A percentile compares a stretch with the other conserved stretches of the same genome.
phyloP scores from a whole-genome alignment of 2,113 vertebrate species.

The Scalopus aquaticus region DNA sequence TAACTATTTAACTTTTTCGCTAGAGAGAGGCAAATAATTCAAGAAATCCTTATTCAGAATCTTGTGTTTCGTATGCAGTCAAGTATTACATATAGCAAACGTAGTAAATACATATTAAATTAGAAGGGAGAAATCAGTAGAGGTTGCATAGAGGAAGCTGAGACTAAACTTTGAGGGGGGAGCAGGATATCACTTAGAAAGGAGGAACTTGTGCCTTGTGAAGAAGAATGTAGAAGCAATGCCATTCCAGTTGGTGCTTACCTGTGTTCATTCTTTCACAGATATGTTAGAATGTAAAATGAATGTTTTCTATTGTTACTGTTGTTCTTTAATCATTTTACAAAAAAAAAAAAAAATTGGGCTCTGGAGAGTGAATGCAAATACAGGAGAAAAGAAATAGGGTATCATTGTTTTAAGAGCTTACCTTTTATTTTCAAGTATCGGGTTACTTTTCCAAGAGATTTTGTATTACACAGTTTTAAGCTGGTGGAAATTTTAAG shows the following conservation, averaged over 20 bases:
- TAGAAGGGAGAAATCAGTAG: neutral
- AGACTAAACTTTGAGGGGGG: neutral
- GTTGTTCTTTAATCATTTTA: neutral
- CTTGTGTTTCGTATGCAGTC: neutral
- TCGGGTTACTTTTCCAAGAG: slow-evolving; percentile 15
- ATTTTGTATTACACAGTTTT: slow-evolving; percentile 45
- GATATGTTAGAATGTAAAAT: slow-evolving; percentile 20
- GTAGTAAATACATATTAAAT: neutral
- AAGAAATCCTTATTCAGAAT: slow-evolving; percentile 14
- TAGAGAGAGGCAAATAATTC: slow-evolving; percentile 45
- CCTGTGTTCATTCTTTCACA: neutral
- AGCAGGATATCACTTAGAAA: neutral
- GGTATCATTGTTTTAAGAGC: neutral
- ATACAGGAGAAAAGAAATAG: slow-evolving; percentile 26
- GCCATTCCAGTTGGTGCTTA: neutral
- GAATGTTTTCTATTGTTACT: neutral
- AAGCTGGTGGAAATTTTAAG: slow-evolving; percentile 46
- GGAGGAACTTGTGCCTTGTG: neutral
- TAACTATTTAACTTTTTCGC: slow-evolving; percentile 1
- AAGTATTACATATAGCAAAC: neutral
- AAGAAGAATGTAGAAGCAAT: neutral
- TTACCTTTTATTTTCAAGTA: neutral
- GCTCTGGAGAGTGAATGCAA: neutral
- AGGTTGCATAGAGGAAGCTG: neutral
- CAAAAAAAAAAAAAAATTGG: neutral